A percentile compares a stretch with the other conserved stretches of the same genome.
Conservation (phyloP, 1,140 invertebrate genomes). For the Augochlora pura region DNA sequence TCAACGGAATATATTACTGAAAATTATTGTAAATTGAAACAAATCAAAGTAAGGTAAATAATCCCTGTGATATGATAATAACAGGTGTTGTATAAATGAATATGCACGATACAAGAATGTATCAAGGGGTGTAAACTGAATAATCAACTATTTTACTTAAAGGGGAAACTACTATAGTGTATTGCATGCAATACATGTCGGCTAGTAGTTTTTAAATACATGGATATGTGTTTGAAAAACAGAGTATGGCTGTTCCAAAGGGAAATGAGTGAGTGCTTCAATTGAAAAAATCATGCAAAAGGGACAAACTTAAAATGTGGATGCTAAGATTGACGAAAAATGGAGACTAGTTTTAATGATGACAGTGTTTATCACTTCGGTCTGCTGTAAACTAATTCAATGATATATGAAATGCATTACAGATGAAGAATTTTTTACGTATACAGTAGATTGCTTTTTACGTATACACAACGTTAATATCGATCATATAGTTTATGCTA, state of each 20-base stretch:
- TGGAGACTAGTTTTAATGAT: neutral
- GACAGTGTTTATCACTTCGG: neutral
- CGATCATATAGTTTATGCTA: conserved; percentile 24
- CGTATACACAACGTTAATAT: conserved; percentile 24
- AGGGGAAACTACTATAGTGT: conserved; percentile 7
- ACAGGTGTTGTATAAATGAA: conserved; percentile 19
- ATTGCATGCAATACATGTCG: conserved; percentile 29
- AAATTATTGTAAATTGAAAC: conserved; percentile 35
- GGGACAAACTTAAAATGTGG: neutral
- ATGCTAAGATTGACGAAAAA: neutral
- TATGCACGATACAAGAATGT: conserved; percentile 16
- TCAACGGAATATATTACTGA: neutral
- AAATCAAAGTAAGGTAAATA: neutral
- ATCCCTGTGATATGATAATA: neutral
- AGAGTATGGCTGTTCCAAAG: neutral
- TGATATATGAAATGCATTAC: neutral
- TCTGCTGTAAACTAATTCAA: neutral
- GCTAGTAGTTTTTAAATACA: neutral
- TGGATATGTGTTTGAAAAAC: conserved; percentile 1
- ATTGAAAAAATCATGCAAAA: conserved; percentile 21
- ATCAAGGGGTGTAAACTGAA: neutral
- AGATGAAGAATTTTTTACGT: neutral
- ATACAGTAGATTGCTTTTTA: conserved; percentile 1
- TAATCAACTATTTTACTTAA: conserved; percentile 12
- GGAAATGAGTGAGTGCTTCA: neutral